Evolutionary conservation across 2,797 vertebrate genomes (phyloP).

Genomic region (Eulemur mongoz): DNA sequence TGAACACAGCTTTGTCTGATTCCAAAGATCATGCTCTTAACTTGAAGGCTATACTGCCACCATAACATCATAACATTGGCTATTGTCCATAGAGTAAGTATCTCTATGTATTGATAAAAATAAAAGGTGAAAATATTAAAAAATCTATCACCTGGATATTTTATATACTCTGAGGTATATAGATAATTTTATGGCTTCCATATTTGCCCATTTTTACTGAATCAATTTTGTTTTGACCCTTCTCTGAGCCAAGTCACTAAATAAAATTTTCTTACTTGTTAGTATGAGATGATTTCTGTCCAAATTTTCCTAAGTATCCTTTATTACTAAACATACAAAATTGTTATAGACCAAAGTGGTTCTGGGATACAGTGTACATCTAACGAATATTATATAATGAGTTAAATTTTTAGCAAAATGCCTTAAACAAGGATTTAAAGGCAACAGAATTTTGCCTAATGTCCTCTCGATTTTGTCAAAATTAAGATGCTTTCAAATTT

Average conservation of each 20-base stretch:
- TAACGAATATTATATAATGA: not conserved
- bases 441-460: not conserved
- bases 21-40: not conserved
- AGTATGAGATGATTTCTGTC: not conserved
- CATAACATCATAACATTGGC: not conserved
- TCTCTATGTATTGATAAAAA: not conserved
- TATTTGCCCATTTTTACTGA: not conserved
- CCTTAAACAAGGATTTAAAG: not conserved
- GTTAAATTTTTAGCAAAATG: not conserved
- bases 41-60: not conserved
- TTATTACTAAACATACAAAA: not conserved
- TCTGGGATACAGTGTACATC: not conserved
- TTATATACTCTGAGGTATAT: not conserved
- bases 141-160: not conserved
- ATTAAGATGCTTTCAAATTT: not conserved
- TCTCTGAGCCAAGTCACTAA: not conserved
- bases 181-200: not conserved
- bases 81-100: not conserved
- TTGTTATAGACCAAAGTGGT: not conserved
- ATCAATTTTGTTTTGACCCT: not conserved
- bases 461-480: not conserved
- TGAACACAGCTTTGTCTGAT: not conserved
- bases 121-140: not conserved
- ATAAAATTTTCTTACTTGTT: not conserved
- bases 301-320: not conserved